Conservation (phyloP, 2,888 invertebrate species). For the Melanchra persicariae region DNA sequence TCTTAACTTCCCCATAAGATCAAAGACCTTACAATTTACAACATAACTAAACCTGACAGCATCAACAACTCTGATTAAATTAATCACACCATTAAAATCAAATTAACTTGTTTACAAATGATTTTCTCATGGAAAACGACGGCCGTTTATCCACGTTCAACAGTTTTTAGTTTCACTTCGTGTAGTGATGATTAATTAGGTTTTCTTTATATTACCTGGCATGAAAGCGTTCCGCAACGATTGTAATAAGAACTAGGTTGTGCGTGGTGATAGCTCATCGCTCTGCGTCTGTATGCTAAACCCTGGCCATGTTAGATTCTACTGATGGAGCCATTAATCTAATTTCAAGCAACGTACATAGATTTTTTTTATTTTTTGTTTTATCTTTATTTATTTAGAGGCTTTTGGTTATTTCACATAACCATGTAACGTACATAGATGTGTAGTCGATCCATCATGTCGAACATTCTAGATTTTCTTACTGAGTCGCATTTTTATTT, state of each 20-base stretch:
- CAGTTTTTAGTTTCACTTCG: constrained; percentile 59
- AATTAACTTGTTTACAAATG: constrained; percentile 50
- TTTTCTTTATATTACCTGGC: constrained; percentile 44
- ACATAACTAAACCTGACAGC: constrained; percentile 14
- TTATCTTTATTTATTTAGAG: too few relatives aligned
- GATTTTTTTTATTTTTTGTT: too few relatives aligned
- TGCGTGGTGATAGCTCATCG: constrained; percentile 21
- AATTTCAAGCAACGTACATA: constrained; percentile 2
- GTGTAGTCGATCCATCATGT: constrained; percentile 1
- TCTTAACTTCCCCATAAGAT: not conserved
- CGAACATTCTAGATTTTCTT: constrained; percentile 2
- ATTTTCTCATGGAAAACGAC: constrained; percentile 59
- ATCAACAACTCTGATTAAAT: constrained; percentile 30
- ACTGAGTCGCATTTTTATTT: not conserved
- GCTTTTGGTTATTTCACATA: too few relatives aligned
- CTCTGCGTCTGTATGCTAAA: constrained; percentile 4
- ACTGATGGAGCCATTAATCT: constrained; percentile 28
- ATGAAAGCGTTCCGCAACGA: constrained; percentile 49
- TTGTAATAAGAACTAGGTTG: constrained; percentile 23
- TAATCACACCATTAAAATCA: constrained; percentile 44
- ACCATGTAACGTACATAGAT: not conserved
- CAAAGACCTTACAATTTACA: constrained; percentile 6
- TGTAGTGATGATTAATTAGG: constrained; percentile 47
- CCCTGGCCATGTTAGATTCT: constrained; percentile 1
- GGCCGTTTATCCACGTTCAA: constrained; percentile 44